Percentiles rank a stretch among this genome's conserved stretches.
These are phyloP conservation scores for Sinentomon sp. DNA, from an alignment of 2,888 invertebrate genomes.

Conservation along the genomic window DNA sequence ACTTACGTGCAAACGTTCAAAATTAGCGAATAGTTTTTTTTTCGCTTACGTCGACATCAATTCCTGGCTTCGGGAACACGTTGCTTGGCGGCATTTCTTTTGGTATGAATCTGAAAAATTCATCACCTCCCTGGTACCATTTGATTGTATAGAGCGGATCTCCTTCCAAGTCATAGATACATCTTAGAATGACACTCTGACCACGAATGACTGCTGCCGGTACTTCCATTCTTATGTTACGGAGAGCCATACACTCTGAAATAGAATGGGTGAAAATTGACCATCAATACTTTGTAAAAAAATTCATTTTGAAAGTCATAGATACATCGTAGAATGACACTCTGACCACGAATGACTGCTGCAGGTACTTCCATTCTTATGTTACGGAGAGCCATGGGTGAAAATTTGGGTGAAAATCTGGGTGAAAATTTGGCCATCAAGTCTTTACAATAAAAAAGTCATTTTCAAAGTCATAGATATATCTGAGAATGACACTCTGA, in stretches of 20 bases:
- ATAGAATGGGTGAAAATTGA: too few relatives aligned
- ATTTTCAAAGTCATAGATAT: constrained; percentile 39
- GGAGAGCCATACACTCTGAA: too few relatives aligned
- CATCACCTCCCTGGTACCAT: constrained; percentile 47
- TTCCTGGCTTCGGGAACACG: constrained; percentile 39
- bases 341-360: constrained; percentile 37
- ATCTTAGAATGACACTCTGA: constrained; percentile 39
- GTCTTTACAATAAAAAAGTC: too few relatives aligned
- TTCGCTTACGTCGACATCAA: constrained; percentile 54
- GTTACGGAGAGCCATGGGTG: too few relatives aligned
- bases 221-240: constrained; percentile 38
- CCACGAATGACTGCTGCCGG: constrained; percentile 41
- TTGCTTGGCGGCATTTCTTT: constrained; percentile 46
- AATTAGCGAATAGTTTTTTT: too few relatives aligned
- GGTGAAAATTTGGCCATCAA: too few relatives aligned
- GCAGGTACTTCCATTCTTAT: constrained; percentile 37
- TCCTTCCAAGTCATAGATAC: constrained; percentile 42
- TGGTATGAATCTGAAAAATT: constrained; percentile 52
- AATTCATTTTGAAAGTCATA: constrained; percentile 42
- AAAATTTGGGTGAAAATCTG: too few relatives aligned
- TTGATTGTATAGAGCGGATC: constrained; percentile 49
- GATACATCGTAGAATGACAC: constrained; percentile 39
- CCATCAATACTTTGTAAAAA: constrained; percentile 45
- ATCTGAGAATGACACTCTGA: constrained; percentile 37
- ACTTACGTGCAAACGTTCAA: too few relatives aligned